These are phyloP conservation scores for Drosophila mimica DNA, from an alignment of 2,888 invertebrate species.

Conservation along the genomic window DNA sequence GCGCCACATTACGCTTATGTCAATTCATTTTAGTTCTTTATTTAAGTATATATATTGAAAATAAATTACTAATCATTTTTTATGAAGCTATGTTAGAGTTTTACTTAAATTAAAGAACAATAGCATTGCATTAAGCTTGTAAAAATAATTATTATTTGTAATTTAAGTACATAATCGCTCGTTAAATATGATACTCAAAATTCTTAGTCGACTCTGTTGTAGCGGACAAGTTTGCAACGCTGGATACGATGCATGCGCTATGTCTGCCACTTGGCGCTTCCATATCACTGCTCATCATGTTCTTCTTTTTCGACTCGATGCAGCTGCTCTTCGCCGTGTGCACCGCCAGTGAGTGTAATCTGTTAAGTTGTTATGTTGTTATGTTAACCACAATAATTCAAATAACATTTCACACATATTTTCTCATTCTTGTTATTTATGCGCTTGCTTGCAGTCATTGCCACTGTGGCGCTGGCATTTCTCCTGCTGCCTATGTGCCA, in stretches of 20 bases:
- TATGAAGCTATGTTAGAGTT: neutral
- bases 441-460: conserved; percentile 90
- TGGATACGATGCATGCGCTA: conserved; percentile 98
- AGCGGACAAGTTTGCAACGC: conserved; percentile 92
- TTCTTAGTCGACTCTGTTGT: conserved; percentile 28
- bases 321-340: conserved; percentile 98
- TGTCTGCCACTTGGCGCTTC: conserved; percentile 98
- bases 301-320: conserved; percentile 99
- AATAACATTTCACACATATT: neutral
- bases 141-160: neutral
- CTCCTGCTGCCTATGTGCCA: conserved; percentile 98
- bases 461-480: conserved; percentile 98
- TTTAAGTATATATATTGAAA: neutral
- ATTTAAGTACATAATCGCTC: neutral
- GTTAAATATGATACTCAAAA: conserved; percentile 3
- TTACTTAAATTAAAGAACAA: neutral
- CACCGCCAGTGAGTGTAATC: conserved; percentile 93
- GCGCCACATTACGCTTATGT: neutral
- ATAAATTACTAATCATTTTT: neutral
- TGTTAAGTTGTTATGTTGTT: neutral
- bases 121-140: neutral
- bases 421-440: neutral
- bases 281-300: conserved; percentile 97
- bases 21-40: neutral
- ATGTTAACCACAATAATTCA: neutral